Evolutionary conservation across 2,113 vertebrate genomes (phyloP), one percentile per base, ranked within the genome.

Genomic region (Cyprinus carpio): DNA sequence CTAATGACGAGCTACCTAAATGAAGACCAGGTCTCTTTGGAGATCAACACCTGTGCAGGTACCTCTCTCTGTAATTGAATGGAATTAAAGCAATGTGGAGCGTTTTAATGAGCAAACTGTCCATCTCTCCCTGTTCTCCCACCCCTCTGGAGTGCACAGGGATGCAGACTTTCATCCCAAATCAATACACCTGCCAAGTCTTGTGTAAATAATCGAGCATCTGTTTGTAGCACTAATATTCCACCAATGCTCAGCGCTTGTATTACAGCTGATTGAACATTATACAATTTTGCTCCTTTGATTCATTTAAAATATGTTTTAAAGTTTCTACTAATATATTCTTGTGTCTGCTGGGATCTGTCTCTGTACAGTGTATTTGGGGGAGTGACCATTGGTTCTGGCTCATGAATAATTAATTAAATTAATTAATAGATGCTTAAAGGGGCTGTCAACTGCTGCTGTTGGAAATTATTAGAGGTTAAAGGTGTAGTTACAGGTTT

Each of bases 1-100:
- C 72, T 84, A 84, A 81, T 84, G 46, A 64, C 20, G 58, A 56
- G 56, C 43, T 80, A 56, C 58, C 72, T 46, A 67, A 84, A 84
- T 80, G 76, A 82, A 83, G 82, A 43, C 40, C 7, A 8, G 29
- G 40, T 81, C 86, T 62, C 76, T 60, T 27, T 40, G 64, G 85
- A 84, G 60, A 58, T 83, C 86, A 84, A 67, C 85, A 84, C 76
- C 76, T 86, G 86, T 56, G 37, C 78, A 80, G 85, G 75, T 84
- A 62, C 40, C 23, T 40, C 58, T 75, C 37, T 75, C 62, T n/a
- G 1, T 54, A 60, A 84, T 74, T 62, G 23, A 80, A 29, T 25
- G 74, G 58, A 74, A 60, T 8, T 20, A 56, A 72, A 54, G 72
- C 60, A 25, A 20, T 69, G 56, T 56, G 72, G 74, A 69, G 54